Conservation (phyloP, 2,113 vertebrate species). For the Urocynchramus pylzowi region DNA sequence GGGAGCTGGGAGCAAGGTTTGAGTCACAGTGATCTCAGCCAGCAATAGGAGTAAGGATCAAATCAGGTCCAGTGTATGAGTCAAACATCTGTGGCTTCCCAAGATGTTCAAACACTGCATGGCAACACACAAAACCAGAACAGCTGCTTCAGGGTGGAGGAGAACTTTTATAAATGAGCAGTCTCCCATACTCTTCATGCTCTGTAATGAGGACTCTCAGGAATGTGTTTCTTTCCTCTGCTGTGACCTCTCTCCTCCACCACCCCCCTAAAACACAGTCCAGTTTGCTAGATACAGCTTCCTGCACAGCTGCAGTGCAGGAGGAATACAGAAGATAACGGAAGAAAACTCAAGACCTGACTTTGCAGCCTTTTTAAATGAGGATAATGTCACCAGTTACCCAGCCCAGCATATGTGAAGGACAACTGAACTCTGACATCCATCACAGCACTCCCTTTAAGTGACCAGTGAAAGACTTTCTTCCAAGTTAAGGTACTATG, state of each 20-base stretch:
- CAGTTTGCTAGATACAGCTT: neutral
- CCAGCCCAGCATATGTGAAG: accelerated
- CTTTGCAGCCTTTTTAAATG: neutral
- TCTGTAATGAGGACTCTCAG: neutral
- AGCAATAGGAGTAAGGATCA: neutral
- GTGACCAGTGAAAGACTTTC: neutral
- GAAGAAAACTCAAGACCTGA: neutral
- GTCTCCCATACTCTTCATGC: neutral
- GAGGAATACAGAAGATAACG: neutral
- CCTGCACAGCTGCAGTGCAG: neutral
- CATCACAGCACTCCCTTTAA: neutral
- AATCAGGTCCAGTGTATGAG: neutral
- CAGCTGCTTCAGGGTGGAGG: conserved; percentile 29
- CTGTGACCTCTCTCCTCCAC: neutral
- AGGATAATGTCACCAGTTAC: neutral
- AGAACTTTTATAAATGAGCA: neutral
- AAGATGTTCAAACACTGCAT: neutral
- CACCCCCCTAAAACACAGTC: neutral
- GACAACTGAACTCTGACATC: neutral
- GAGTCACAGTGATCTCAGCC: neutral
- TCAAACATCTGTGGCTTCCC: conserved; percentile 1
- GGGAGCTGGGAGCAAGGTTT: neutral
- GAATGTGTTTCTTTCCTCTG: neutral
- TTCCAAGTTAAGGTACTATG: neutral
- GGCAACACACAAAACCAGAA: neutral